Percentiles rank a stretch among this genome's conserved stretches.
These are phyloP conservation scores for Hyphantria cunea DNA, from an alignment of 1,140 invertebrate species.

Conservation along the genomic window DNA sequence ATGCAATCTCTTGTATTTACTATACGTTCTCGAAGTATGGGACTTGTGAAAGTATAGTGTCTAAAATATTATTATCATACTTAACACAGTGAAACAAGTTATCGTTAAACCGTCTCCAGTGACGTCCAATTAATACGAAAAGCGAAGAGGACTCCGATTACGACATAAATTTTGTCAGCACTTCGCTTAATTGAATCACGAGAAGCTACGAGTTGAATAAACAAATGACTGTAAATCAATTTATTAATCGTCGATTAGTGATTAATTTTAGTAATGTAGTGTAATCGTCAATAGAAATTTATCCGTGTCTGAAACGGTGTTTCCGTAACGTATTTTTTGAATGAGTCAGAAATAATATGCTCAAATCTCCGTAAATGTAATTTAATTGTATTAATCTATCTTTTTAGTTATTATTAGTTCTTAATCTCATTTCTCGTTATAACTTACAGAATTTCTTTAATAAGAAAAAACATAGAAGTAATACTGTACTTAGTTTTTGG, in stretches of 20 bases:
- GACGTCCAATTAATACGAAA: constrained; percentile 56
- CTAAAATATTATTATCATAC: constrained; percentile 3
- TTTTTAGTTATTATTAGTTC: too few species aligned
- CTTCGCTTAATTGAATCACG: constrained; percentile 50
- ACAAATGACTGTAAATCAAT: constrained; percentile 33
- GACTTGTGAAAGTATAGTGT: not conserved
- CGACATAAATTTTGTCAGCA: constrained; percentile 53
- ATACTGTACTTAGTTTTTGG: too few species aligned
- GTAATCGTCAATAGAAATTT: too few species aligned
- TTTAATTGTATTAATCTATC: too few species aligned
- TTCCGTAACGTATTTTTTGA: too few species aligned
- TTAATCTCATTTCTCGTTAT: too few species aligned
- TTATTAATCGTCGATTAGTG: constrained; percentile 9
- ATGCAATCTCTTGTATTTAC: too few species aligned
- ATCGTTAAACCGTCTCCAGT: constrained; percentile 48
- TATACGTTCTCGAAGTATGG: not conserved
- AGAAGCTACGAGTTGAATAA: constrained; percentile 37
- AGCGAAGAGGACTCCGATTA: constrained; percentile 50
- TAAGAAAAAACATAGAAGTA: too few species aligned
- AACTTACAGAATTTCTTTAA: too few species aligned
- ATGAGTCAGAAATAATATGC: too few species aligned
- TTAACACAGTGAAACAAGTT: constrained; percentile 45
- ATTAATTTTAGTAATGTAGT: not conserved
- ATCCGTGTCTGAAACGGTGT: too few species aligned
- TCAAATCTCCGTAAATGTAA: too few species aligned